Evolutionary conservation across 2,888 invertebrate species (phyloP).

Genomic region (Hydriomena furcata): DNA sequence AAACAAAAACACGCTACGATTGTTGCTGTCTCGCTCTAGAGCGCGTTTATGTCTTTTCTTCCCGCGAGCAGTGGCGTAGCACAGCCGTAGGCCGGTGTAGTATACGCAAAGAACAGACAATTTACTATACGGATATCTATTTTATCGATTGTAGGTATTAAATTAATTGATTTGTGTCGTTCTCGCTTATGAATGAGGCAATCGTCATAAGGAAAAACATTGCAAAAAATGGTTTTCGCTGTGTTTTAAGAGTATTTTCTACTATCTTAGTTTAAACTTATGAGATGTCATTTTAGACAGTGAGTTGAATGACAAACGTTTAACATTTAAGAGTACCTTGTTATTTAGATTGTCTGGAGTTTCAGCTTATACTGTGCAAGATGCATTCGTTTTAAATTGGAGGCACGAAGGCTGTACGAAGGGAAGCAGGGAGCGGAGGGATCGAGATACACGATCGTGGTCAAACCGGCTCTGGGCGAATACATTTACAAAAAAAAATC

Average conservation of each 20-base stretch:
- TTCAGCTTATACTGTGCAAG: slow-evolving; percentile 43
- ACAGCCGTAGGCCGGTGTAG: slow-evolving; percentile 49
- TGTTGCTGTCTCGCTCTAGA: slow-evolving; percentile 53
- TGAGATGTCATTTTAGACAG: too few species aligned
- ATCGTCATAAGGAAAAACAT: too few species aligned
- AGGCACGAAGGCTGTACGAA: slow-evolving; percentile 46
- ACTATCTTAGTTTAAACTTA: too few species aligned
- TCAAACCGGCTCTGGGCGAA: slow-evolving; percentile 58
- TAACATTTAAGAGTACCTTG: neutral
- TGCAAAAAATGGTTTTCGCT: too few species aligned
- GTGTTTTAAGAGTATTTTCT: too few species aligned
- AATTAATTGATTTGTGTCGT: too few species aligned
- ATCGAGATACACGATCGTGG: slow-evolving; percentile 63
- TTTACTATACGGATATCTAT: slow-evolving; percentile 10
- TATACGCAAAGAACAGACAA: slow-evolving; percentile 46
- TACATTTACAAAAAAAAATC: slow-evolving; percentile 47
- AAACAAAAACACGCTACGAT: slow-evolving; percentile 45
- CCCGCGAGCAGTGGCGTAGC: slow-evolving; percentile 52
- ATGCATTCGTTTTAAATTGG: slow-evolving; percentile 63
- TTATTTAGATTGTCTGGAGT: slow-evolving; percentile 17
- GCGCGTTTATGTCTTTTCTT: slow-evolving; percentile 80
- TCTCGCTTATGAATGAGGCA: too few species aligned
- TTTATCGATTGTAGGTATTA: neutral
- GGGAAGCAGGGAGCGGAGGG: slow-evolving; percentile 60
- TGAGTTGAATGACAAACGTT: too few species aligned